phyloP scores from a whole-genome alignment of 2,113 vertebrate species.

The Ploceus nigricollis region DNA sequence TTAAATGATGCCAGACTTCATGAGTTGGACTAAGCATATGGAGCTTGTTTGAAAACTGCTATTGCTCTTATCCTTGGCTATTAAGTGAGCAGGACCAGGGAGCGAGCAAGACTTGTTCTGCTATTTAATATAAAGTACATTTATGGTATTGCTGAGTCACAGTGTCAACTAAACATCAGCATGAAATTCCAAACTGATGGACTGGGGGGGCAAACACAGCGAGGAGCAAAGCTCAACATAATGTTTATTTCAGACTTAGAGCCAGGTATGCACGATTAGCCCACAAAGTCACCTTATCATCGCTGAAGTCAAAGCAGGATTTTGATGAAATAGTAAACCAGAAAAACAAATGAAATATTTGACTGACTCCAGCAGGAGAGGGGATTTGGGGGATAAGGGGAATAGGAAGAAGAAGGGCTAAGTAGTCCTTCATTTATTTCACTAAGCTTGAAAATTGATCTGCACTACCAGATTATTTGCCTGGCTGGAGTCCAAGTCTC shows the following conservation, averaged over 20 bases:
- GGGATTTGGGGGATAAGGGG: not conserved
- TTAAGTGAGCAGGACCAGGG: not conserved
- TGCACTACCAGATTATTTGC: slow-evolving; percentile 16
- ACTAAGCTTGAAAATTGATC: slow-evolving; percentile 35
- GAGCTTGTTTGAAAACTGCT: slow-evolving; percentile 5
- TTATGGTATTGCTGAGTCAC: not conserved
- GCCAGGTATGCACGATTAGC: not conserved
- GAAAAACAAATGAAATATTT: not conserved
- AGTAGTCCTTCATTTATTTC: slow-evolving; percentile 21
- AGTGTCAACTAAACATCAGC: not conserved
- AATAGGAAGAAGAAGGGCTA: not conserved
- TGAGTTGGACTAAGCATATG: not conserved
- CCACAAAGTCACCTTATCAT: not conserved
- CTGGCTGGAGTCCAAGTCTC: slow-evolving; percentile 40
- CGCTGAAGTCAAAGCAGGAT: not conserved
- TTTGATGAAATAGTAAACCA: slow-evolving; percentile 19
- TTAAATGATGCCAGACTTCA: not conserved
- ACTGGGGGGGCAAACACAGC: not conserved
- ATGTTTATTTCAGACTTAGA: not conserved
- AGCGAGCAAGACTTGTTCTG: not conserved
- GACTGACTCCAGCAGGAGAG: not conserved
- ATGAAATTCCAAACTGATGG: not conserved
- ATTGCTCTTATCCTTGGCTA: not conserved
- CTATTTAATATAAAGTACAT: not conserved
- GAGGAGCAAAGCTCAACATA: not conserved